Percentiles rank a stretch among this genome's conserved stretches.
Conservation (phyloP, 2,888 invertebrate species). For the Osedax fenrisi region DNA sequence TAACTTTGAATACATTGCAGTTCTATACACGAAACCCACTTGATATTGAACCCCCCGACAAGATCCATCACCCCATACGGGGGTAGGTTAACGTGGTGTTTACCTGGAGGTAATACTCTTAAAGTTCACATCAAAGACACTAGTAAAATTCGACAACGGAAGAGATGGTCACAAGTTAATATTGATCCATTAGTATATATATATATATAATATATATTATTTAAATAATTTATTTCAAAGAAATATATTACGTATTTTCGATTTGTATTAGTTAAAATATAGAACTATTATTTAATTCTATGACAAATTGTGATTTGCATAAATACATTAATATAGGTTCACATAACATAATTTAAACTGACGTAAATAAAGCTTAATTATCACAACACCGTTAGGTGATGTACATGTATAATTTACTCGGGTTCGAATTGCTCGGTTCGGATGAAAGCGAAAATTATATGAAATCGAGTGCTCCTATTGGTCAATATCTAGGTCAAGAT, state of each 20-base stretch:
- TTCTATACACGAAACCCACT: slow-evolving; percentile 37
- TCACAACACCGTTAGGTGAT: no score
- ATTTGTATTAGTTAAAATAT: no score
- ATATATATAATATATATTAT: no score
- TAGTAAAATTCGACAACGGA: slow-evolving; percentile 83
- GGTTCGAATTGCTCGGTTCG: slow-evolving; percentile 48
- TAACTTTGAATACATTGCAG: slow-evolving; percentile 15
- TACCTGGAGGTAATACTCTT: slow-evolving; percentile 91
- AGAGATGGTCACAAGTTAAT: slow-evolving; percentile 79
- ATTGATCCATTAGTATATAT: no score
- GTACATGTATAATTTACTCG: slow-evolving; percentile 33
- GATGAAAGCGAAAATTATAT: slow-evolving; percentile 33
- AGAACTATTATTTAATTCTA: no score
- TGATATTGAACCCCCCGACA: slow-evolving; percentile 59
- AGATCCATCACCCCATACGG: slow-evolving; percentile 87
- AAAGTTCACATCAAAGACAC: slow-evolving; percentile 91
- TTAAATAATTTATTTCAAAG: no score
- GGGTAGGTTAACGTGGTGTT: slow-evolving; percentile 76
- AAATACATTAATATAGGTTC: no score
- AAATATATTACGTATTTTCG: no score
- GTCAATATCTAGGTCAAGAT: slow-evolving; percentile 6
- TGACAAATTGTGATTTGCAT: no score
- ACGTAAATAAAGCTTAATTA: no score
- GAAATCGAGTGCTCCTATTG: not conserved
- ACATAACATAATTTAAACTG: no score